Base-by-base conservation (phyloP, 2,797 vertebrate species). In the Danio albolineatus region DNA sequence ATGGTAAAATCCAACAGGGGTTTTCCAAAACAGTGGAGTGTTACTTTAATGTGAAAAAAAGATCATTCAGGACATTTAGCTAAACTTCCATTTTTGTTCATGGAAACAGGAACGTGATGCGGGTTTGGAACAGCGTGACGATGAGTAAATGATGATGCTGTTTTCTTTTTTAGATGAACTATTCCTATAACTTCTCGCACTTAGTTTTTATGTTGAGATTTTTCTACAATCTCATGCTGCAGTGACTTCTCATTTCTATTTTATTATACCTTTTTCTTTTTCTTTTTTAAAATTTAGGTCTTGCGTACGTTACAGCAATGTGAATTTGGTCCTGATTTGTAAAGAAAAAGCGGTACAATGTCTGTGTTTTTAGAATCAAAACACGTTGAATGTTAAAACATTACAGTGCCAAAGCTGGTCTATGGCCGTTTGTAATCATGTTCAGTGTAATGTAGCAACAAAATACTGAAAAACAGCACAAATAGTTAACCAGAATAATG, bases 371-470 rank as follows among this genome's bases (percentile, higher is more conserved):
- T 7, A 14, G 51, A 66, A 10, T 57, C 21, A 39, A 46, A 66
- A 48, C 14, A 48, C 21, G 6, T 48, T 46, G 38, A 79, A 73
- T 73, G 46, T 79, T 71, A 59, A 38, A 10, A 28, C 7, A 28
- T 60, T 66, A 48, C 44, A 14, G 28, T 70, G 65, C 66, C 80
- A 76, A 72, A 81, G 80, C 80, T 57, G 80, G 80, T 57, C 80
- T 81, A 17, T 76, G 73, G 80, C 16, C 7, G 28, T 38, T 36
- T 13, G 14, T 77, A 19, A 77, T 64, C 8, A 21, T 38, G 17
- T 76, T 38, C 1, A 38, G 4, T 67, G 57, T 54, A 28, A 28
- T 36, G 38, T 19, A 43, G 21, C 46, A n/a, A 12, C 6, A 64
- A 21, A 36, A 44, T 12, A 14, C 14, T 7, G 10, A 43, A 4